Evolutionary conservation across 2,888 invertebrate species (phyloP).

Genomic region (Ichneumoninae sp.): DNA sequence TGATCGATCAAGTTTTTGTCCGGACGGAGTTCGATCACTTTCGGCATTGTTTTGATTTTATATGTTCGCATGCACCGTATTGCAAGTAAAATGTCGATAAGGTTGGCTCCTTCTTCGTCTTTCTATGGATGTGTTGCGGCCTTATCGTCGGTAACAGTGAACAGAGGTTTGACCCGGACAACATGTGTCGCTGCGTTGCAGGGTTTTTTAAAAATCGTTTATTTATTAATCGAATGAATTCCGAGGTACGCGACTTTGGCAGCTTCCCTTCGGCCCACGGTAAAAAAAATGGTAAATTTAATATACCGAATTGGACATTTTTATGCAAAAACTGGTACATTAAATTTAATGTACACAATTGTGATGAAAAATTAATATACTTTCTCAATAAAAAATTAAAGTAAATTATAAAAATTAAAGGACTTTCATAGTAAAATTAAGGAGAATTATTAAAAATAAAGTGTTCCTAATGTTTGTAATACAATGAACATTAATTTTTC

Average conservation of each 20-base stretch:
- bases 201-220: neutral
- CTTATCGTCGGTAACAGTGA: neutral
- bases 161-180: neutral
- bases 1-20: constrained; percentile 74
- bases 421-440: no score
- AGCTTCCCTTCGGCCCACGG: neutral
- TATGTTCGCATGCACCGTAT: neutral
- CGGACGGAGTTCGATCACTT: constrained; percentile 79
- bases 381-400: no score
- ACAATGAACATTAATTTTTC: no score
- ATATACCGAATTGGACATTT: no score
- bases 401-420: no score
- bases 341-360: no score
- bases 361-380: no score
- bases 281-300: no score
- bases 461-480: no score
- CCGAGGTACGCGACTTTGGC: neutral
- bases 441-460: no score
- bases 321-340: no score
- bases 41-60: constrained; percentile 72
- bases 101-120: neutral
- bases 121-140: neutral
- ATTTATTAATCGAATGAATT: neutral
- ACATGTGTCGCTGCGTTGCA: neutral
- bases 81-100: neutral